Base-by-base conservation (phyloP, 2,797 vertebrate species). In the Pogoniulus pusillus region DNA sequence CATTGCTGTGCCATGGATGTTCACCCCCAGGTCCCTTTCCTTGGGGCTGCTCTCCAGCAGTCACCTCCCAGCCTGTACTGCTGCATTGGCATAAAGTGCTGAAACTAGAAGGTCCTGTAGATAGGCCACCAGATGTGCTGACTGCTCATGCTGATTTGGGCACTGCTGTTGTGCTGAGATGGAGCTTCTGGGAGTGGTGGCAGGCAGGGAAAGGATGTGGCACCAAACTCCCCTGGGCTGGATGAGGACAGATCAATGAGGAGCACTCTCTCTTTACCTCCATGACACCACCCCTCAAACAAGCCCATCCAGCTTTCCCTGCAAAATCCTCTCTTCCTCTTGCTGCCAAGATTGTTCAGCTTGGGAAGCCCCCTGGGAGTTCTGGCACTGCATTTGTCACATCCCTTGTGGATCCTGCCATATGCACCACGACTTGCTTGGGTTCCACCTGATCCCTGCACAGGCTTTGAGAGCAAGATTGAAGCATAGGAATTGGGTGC, bases 281-380 rank as follows among this genome's bases (percentile, higher is more conserved):
- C 23, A 1, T n/a, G 9, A 24, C 57, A 12, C 7, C 54, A 24
- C 26, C 43, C 18, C 39, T 53, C 63, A 30, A 16, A 35, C 27
- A 72, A 24, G 24, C 41, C 74, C 58, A 63, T 30, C 37, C n/a
- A 30, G 6, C 29, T 79, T 45, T 32, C 26, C 14, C n/a, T 29
- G n/a, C 5, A 7, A 15, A n/a, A 69, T 29, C 22, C 22, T 11
- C 4, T n/a, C 11, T 60, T 90, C 22, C 14, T 68, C 34, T 62
- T 70, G 22, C 47, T 87, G 69, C 57, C 53, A 54, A 20, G 15
- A 5, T 27, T 55, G 29, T 24, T 86, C 17, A 6, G 23, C 85
- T 60, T 83, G 54, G 14, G 24, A 30, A 35, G 9, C n/a, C 32
- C 17, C 69, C 41, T 0, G 0, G 0, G 0, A 10, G 1, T 8